These are phyloP conservation scores for Polyergus mexicanus DNA, from an alignment of 1,140 invertebrate genomes.

Conservation along the genomic window DNA sequence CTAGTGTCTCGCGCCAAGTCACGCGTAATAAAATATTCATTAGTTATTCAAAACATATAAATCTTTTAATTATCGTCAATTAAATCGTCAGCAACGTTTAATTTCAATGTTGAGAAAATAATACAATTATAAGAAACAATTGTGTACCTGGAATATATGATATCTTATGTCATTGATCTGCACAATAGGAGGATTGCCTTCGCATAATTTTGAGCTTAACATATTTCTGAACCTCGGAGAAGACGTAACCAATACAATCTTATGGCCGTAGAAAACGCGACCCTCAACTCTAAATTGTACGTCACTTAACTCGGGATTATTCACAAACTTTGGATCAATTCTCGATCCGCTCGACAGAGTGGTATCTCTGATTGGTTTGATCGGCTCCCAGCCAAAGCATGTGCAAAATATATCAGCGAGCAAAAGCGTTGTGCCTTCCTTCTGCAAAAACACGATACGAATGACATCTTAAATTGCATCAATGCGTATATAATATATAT, in stretches of 20 bases:
- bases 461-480: slow-evolving; percentile 54
- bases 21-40: background rate
- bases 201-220: slow-evolving; percentile 92
- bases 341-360: slow-evolving; percentile 90
- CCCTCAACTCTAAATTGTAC: slow-evolving; percentile 97
- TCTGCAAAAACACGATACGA: slow-evolving; percentile 85
- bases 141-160: slow-evolving; percentile 94
- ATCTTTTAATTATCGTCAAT: background rate
- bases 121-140: background rate
- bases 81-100: background rate
- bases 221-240: slow-evolving; percentile 95
- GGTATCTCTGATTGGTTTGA: slow-evolving; percentile 92
- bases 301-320: slow-evolving; percentile 96
- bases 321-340: slow-evolving; percentile 96
- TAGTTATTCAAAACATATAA: background rate
- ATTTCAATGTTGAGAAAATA: background rate
- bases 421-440: slow-evolving; percentile 95
- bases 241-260: slow-evolving; percentile 96
- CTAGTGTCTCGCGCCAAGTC: too few relatives aligned
- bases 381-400: slow-evolving; percentile 95
- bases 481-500: slow-evolving; percentile 1
- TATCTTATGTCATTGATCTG: slow-evolving; percentile 97
- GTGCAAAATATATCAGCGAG: slow-evolving; percentile 96
- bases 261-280: slow-evolving; percentile 97
- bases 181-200: slow-evolving; percentile 93